Percentiles rank a stretch among this genome's conserved stretches.
These are phyloP conservation scores for Parazoanthus swiftii DNA, from an alignment of 92 coral and sea anemone species.

Conservation along the genomic window DNA sequence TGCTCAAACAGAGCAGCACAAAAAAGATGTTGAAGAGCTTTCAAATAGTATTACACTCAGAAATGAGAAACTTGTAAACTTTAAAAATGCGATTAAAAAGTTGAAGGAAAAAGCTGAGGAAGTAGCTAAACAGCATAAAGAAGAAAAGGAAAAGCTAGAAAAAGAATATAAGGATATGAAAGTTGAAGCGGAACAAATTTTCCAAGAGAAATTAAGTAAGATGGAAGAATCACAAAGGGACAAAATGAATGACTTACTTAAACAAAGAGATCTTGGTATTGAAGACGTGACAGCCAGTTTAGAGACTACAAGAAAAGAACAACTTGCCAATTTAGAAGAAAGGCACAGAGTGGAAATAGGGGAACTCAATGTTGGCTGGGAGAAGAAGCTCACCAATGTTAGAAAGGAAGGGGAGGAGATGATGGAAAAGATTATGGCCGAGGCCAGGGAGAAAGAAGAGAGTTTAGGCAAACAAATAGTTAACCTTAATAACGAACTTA, in stretches of 20 bases:
- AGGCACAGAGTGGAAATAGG: slow-evolving; percentile 79
- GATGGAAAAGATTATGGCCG: slow-evolving; percentile 77
- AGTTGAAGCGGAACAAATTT: slow-evolving; percentile 57
- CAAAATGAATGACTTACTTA: slow-evolving; percentile 74
- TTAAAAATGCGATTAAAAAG: slow-evolving; percentile 68
- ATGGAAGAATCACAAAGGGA: slow-evolving; percentile 71
- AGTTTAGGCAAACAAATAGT: slow-evolving; percentile 60
- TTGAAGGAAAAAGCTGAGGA: slow-evolving; percentile 55
- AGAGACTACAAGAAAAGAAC: slow-evolving; percentile 77
- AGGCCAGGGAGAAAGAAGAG: slow-evolving; percentile 92
- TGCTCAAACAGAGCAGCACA: slow-evolving; percentile 47
- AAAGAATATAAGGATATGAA: slow-evolving; percentile 53
- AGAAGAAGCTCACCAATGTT: slow-evolving; percentile 76
- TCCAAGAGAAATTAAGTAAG: slow-evolving; percentile 66
- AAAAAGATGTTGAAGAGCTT: slow-evolving; percentile 71
- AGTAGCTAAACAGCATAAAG: slow-evolving; percentile 55
- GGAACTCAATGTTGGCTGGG: slow-evolving; percentile 88
- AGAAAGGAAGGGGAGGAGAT: slow-evolving; percentile 85
- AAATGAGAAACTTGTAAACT: slow-evolving; percentile 72
- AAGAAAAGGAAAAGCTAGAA: slow-evolving; percentile 59
- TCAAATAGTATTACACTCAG: slow-evolving; percentile 69
- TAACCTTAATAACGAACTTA: slow-evolving; percentile 70
- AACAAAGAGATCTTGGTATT: slow-evolving; percentile 80
- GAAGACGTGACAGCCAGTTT: slow-evolving; percentile 81
- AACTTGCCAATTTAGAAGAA: slow-evolving; percentile 78